These are phyloP conservation scores for Nyctibius grandis DNA, from an alignment of 2,797 vertebrate species.

Conservation along the genomic window DNA sequence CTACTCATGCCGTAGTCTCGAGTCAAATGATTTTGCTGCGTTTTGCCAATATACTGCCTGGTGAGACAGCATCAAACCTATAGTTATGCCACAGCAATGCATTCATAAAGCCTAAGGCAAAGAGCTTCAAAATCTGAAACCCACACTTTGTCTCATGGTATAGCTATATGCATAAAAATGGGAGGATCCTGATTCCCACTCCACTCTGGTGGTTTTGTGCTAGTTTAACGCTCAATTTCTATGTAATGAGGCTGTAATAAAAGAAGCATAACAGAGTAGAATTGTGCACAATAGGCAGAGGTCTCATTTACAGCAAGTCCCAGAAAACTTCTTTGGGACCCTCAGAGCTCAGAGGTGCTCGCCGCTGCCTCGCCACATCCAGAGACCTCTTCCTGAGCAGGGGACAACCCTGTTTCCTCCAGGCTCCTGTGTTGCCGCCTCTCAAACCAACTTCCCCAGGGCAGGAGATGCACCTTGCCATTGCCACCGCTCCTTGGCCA, in stretches of 20 bases:
- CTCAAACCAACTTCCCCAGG: not conserved
- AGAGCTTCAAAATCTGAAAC: constrained; percentile 12
- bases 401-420: not conserved
- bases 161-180: not conserved
- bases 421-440: not conserved
- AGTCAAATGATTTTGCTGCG: not conserved
- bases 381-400: not conserved
- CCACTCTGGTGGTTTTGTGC: not conserved
- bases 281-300: not conserved
- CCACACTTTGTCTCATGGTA: not conserved
- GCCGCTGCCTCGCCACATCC: fast-evolving
- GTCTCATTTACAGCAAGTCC: not conserved
- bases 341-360: not conserved
- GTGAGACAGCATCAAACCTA: not conserved
- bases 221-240: constrained; percentile 20
- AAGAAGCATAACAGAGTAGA: not conserved
- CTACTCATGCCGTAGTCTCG: not conserved
- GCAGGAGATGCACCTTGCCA: not conserved
- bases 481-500: not conserved
- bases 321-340: not conserved
- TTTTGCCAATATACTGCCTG: not conserved
- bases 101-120: not conserved
- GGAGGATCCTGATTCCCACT: not conserved
- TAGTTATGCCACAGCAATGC: not conserved
- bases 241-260: not conserved